phyloP scores from a whole-genome alignment of 1,140 invertebrate genomes.

The Conus ventricosus region DNA sequence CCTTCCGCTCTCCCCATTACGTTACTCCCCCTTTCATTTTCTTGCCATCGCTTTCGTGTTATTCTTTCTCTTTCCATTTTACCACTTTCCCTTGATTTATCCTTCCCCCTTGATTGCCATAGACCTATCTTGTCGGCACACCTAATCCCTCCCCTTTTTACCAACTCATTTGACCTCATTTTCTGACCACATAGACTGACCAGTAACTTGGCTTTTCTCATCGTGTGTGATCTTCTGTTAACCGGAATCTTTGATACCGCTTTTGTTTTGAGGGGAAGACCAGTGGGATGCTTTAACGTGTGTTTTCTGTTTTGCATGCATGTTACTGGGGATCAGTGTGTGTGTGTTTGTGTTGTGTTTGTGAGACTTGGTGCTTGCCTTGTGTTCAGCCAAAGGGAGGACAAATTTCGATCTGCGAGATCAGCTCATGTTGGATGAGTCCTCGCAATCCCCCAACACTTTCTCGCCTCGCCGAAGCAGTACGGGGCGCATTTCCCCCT shows the following conservation, averaged over 20 bases:
- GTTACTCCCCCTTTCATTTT: conserved; percentile 2
- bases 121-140: not conserved
- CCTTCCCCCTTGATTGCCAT: not conserved
- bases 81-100: not conserved
- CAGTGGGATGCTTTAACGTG: too few species aligned
- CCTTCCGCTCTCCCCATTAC: not conserved
- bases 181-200: conserved; percentile 10
- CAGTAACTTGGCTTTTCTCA: not conserved
- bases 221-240: not conserved
- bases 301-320: too few species aligned
- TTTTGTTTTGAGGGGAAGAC: not conserved
- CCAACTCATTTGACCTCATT: not conserved
- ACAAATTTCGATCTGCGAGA: conserved; percentile 71
- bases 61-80: too few species aligned
- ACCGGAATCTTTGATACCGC: not conserved
- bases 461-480: conserved; percentile 59
- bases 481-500: conserved; percentile 53
- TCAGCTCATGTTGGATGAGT: conserved; percentile 57
- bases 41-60: too few species aligned
- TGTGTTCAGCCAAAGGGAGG: conserved; percentile 69
- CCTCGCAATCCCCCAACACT: conserved; percentile 44
- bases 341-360: not conserved
- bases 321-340: too few species aligned
- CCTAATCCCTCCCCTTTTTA: not conserved
- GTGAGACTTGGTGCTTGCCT: conserved; percentile 20